Evolutionary conservation across 2,888 invertebrate genomes (phyloP).

Genomic region (Thelaira solivaga): DNA sequence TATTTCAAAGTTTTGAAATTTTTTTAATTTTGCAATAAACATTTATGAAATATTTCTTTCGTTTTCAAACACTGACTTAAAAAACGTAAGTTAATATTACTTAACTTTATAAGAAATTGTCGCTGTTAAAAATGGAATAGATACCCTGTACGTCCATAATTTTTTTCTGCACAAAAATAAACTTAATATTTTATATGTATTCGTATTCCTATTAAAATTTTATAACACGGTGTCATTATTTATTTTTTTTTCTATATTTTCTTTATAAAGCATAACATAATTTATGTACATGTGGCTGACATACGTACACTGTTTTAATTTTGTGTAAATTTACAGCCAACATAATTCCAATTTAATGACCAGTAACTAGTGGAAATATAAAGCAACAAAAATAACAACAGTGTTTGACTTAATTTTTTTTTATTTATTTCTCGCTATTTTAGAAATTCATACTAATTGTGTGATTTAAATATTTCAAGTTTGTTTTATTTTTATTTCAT

Average conservation of each 20-base stretch:
- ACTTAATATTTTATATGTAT: neutral
- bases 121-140: no score
- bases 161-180: slow-evolving; percentile 14
- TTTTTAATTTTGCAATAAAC: no score
- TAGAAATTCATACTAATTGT: slow-evolving; percentile 47
- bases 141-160: no score
- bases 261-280: slow-evolving; percentile 59
- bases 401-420: neutral
- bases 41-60: no score
- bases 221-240: slow-evolving; percentile 2
- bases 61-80: no score
- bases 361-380: slow-evolving; percentile 57
- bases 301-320: slow-evolving; percentile 49
- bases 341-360: slow-evolving; percentile 63
- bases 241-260: slow-evolving; percentile 2
- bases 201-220: slow-evolving; percentile 3
- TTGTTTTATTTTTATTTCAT: neutral
- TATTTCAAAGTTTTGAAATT: no score
- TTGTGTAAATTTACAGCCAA: slow-evolving; percentile 62
- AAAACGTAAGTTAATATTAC: no score
- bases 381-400: slow-evolving; percentile 11
- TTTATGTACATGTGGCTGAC: slow-evolving; percentile 43
- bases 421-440: slow-evolving; percentile 7
- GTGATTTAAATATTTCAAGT: slow-evolving; percentile 38
- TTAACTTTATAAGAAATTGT: no score